phyloP scores from a whole-genome alignment of 2,113 vertebrate genomes.

The Platichthys stellatus region DNA sequence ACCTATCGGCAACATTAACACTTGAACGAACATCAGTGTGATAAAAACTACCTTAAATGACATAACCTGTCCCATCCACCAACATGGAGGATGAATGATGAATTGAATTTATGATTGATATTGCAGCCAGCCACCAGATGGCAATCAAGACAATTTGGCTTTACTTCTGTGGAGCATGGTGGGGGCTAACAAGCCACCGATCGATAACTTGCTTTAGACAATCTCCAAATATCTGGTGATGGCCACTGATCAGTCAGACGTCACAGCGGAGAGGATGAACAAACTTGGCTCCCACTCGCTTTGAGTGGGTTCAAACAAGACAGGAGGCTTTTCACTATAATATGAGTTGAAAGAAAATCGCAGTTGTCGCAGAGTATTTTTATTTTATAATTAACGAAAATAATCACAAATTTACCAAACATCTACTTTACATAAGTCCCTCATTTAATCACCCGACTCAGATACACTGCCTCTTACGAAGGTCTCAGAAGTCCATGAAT shows the following conservation, averaged over 20 bases:
- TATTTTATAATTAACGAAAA: neutral
- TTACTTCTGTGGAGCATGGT: no score
- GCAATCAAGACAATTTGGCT: no score
- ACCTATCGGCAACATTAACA: no score
- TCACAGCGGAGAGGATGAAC: neutral
- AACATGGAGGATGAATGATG: neutral
- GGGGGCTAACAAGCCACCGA: neutral
- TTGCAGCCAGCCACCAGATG: neutral
- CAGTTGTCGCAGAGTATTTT: neutral
- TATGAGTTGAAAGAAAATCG: neutral
- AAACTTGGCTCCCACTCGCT: neutral
- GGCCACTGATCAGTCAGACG: neutral
- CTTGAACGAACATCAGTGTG: no score
- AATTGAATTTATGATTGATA: neutral
- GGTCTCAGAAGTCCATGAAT: slow-evolving; percentile 30
- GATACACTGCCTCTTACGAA: slow-evolving; percentile 7
- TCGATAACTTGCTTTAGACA: neutral
- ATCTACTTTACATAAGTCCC: slow-evolving; percentile 1
- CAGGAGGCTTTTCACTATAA: neutral
- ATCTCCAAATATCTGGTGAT: neutral
- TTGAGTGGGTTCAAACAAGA: neutral
- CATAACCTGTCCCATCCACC: neutral
- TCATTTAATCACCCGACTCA: slow-evolving; percentile 6
- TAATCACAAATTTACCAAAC: neutral
- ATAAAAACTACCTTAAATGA: no score